Evolutionary conservation across 2,888 invertebrate genomes (phyloP), one percentile per base, ranked within the genome.

Genomic region (Syrista parreyssii): DNA sequence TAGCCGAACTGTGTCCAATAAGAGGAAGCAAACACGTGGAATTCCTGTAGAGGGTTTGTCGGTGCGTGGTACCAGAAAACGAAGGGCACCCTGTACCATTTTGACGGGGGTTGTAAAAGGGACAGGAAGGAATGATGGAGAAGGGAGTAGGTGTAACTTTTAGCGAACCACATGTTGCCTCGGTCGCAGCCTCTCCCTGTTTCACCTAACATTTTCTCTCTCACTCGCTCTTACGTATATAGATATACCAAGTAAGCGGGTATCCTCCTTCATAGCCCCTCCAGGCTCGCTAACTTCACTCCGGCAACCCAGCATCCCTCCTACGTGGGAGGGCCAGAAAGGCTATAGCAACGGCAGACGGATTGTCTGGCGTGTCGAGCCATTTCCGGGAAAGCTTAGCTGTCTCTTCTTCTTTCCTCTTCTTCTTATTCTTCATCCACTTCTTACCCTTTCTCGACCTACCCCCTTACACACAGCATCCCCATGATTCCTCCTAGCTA

Each of bases 121-220:
- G 31, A 31, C 32, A 33, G 32, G 71, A 33, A 71, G 71, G 71
- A 34, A 76, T 76, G 71, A 77, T 78, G 80, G 76, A 81, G 76
- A 76, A 79, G 74, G 75, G 77, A 78, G 82, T 78, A 81, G 77
- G 83, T 82, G 79, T 84, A 86, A 85, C 82, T 85, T 82, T 78
- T 81, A 81, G 82, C 82, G 81, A 87, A 86, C 87, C 87, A 88
- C 87, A 85, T 86, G 87, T 88, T 87, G 87, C 84, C 83, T 83
- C 80, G 82, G 80, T 82, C 80, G 55, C 55, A 55, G 55, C 55
- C 55, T 55, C 55, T 55, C 73, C 34, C 81, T 78, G 68, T 80
- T 85, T 80, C 73, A 71, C 74, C 72, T 40, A 75, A 77, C 80
- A 68, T 74, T 76, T 75, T 77, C 75, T 78, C 73, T 74, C 68